A percentile compares a stretch with the other conserved stretches of the same genome.
Evolutionary conservation across 2,113 vertebrate genomes (phyloP).

Genomic region (Dendrocopos noguchii): DNA sequence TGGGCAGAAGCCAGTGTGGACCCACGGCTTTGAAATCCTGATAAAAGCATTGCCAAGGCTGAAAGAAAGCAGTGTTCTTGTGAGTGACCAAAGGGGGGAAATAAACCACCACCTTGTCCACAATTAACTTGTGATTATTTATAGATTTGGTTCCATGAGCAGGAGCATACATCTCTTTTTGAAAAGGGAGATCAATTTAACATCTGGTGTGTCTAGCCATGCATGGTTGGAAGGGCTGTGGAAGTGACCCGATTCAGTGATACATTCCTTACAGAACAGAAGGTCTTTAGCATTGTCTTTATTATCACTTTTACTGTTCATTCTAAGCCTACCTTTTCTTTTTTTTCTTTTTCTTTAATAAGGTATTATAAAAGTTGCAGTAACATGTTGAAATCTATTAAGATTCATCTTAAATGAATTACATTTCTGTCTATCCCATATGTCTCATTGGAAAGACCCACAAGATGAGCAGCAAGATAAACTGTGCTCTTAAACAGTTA

Average conservation of each 20-base stretch:
- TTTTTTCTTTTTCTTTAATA: background rate
- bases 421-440: background rate
- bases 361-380: background rate
- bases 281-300: background rate
- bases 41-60: background rate
- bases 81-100: background rate
- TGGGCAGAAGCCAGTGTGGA: background rate
- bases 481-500: background rate
- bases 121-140: constrained; percentile 6
- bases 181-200: background rate
- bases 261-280: background rate
- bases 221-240: background rate
- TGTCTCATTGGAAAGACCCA: background rate
- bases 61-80: background rate
- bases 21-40: background rate
- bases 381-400: background rate
- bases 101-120: background rate
- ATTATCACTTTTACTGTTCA: background rate
- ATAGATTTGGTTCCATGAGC: background rate
- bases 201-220: background rate
- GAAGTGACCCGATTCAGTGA: background rate
- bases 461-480: background rate
- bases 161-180: background rate
- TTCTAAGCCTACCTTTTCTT: background rate
- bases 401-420: background rate